Conservation (phyloP, 2,888 invertebrate genomes). For the Shargacucullia verbasci region DNA sequence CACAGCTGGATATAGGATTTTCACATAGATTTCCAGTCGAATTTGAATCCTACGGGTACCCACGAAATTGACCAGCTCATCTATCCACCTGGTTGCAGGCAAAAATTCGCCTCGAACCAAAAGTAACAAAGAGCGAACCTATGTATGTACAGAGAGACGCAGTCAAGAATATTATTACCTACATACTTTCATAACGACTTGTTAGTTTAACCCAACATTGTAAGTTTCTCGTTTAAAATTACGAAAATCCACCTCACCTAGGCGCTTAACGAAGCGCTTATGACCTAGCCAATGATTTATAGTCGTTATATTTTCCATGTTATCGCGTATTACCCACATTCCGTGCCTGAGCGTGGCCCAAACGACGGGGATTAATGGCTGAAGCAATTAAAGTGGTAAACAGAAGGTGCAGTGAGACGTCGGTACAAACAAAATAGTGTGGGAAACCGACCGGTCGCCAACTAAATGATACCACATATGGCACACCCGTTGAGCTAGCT, state of each 20-base stretch:
- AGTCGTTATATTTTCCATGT: slow-evolving; percentile 60
- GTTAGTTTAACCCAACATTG: slow-evolving; percentile 40
- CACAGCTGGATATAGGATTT: too few relatives aligned
- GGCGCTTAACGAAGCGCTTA: slow-evolving; percentile 48
- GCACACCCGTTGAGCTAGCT: slow-evolving; percentile 37
- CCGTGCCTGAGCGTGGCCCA: slow-evolving; percentile 71
- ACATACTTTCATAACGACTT: slow-evolving; percentile 1
- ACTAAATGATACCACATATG: slow-evolving; percentile 59
- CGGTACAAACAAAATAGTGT: slow-evolving; percentile 76
- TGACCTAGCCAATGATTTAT: slow-evolving; percentile 58
- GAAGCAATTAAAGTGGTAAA: slow-evolving; percentile 86
- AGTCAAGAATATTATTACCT: too few relatives aligned
- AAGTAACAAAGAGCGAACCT: too few relatives aligned
- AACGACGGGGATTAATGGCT: slow-evolving; percentile 82
- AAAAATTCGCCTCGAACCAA: too few relatives aligned
- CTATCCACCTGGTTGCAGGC: too few relatives aligned
- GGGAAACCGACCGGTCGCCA: slow-evolving; percentile 67
- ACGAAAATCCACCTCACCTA: slow-evolving; percentile 28
- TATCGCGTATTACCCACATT: slow-evolving; percentile 67
- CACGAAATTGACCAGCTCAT: too few relatives aligned
- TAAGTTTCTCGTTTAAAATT: slow-evolving; percentile 41
- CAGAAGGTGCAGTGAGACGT: slow-evolving; percentile 81
- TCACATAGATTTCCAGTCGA: too few relatives aligned
- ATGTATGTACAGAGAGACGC: too few relatives aligned
- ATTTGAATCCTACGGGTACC: too few relatives aligned